phyloP scores from a whole-genome alignment of 2,888 invertebrate species.

The Aricia artaxerxes region DNA sequence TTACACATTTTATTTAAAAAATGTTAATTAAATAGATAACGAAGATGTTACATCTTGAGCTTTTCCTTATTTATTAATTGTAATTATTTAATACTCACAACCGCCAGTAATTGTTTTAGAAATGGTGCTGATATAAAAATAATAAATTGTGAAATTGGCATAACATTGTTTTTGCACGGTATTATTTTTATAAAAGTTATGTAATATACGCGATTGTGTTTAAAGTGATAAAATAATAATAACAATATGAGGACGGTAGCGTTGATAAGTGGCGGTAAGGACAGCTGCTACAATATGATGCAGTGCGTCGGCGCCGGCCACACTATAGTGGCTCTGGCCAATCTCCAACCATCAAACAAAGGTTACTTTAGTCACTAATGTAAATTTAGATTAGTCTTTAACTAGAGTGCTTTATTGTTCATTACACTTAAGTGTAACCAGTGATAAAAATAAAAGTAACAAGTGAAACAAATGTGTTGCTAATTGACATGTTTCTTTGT shows the following conservation, averaged over 20 bases:
- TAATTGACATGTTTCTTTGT: constrained; percentile 31
- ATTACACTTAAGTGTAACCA: constrained; percentile 25
- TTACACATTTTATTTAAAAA: constrained; percentile 39
- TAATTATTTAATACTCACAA: constrained; percentile 31
- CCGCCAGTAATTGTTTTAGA: constrained; percentile 39
- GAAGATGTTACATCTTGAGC: constrained; percentile 37
- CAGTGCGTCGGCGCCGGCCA: constrained; percentile 98
- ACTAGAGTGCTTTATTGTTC: constrained; percentile 29
- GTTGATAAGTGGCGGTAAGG: constrained; percentile 98
- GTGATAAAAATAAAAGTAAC: constrained; percentile 19
- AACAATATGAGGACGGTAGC: constrained; percentile 91
- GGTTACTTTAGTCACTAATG: constrained; percentile 72
- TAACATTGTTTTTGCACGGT: constrained; percentile 57
- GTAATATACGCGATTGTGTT: constrained; percentile 63
- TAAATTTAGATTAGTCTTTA: constrained; percentile 37
- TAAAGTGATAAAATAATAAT: constrained; percentile 54
- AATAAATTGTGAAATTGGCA: constrained; percentile 60
- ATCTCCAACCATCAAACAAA: constrained; percentile 92
- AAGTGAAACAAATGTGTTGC: background rate
- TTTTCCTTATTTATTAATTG: constrained; percentile 30
- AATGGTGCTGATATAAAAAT: constrained; percentile 57
- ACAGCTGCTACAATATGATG: constrained; percentile 99
- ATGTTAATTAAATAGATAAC: constrained; percentile 47
- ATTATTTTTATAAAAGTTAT: constrained; percentile 67
- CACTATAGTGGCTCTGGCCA: constrained; percentile 96